These are phyloP conservation scores for Mormyrops boulengeri DNA, from an alignment of 2,797 vertebrate genomes.

Conservation along the genomic window DNA sequence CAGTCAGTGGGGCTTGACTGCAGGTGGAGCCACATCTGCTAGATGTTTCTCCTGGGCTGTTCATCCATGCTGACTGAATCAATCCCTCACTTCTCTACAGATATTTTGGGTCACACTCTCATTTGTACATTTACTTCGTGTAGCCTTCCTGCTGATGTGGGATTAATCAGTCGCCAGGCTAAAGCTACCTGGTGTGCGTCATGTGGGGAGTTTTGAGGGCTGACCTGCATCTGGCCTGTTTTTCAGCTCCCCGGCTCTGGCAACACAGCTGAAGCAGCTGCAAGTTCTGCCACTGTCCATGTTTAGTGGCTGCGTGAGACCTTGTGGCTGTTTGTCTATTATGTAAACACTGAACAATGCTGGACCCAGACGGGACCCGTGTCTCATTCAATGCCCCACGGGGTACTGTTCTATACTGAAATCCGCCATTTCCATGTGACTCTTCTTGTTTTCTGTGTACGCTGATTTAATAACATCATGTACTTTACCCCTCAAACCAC, in stretches of 20 bases:
- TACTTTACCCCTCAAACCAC: background rate
- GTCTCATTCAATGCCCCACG: background rate
- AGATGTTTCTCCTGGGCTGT: conserved; percentile 8
- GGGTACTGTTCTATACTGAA: background rate
- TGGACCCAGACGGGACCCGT: background rate
- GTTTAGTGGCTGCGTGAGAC: background rate
- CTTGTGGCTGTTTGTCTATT: background rate
- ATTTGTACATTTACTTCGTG: background rate
- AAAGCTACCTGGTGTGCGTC: background rate
- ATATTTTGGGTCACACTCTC: background rate
- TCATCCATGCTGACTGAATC: background rate
- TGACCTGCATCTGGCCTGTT: background rate
- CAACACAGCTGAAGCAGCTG: background rate
- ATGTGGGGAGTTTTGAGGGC: background rate
- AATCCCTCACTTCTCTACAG: conserved; percentile 1
- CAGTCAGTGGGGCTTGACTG: background rate
- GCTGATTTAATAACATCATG: conserved; percentile 6
- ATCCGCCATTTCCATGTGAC: background rate
- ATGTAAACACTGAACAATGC: background rate
- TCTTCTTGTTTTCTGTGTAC: background rate
- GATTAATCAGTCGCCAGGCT: background rate
- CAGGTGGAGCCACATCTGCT: conserved; percentile 5
- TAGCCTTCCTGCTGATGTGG: background rate
- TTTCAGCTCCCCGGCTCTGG: background rate
- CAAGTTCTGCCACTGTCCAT: background rate